Percentiles rank a stretch among this genome's conserved stretches.
These are phyloP conservation scores for Gandaritis pyraliata DNA, from an alignment of 2,888 invertebrate species.

Conservation along the genomic window DNA sequence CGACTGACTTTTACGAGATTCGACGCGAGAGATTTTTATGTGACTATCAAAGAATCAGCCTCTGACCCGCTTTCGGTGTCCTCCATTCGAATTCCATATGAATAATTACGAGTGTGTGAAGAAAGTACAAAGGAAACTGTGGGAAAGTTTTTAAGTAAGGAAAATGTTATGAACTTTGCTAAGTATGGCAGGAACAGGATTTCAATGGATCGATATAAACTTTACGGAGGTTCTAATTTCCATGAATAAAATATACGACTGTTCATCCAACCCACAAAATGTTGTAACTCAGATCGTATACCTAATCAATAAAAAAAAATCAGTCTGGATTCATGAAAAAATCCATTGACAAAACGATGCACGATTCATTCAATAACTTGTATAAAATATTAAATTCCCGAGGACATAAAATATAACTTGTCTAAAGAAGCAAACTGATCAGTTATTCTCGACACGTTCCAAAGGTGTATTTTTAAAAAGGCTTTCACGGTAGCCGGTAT, in stretches of 20 bases:
- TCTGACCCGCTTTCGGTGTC: slow-evolving; percentile 60
- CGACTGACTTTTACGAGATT: slow-evolving; percentile 77
- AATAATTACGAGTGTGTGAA: slow-evolving; percentile 55
- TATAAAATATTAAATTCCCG: slow-evolving; percentile 26
- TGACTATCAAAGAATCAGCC: slow-evolving; percentile 62
- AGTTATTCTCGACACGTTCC: slow-evolving; percentile 79
- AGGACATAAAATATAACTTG: slow-evolving; percentile 30
- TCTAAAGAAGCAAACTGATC: slow-evolving; percentile 45
- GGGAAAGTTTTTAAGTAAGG: slow-evolving; percentile 26
- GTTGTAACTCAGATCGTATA: too few species aligned
- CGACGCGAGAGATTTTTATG: slow-evolving; percentile 65
- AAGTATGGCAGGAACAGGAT: slow-evolving; percentile 20
- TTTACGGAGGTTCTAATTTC: background rate
- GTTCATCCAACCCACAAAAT: background rate
- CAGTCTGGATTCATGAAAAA: background rate
- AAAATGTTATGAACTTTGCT: slow-evolving; percentile 29
- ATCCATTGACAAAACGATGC: slow-evolving; percentile 7
- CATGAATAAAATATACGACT: too few species aligned
- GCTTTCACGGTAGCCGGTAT: slow-evolving; percentile 76
- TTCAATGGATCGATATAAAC: slow-evolving; percentile 3
- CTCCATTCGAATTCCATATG: slow-evolving; percentile 60
- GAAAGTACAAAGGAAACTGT: slow-evolving; percentile 17
- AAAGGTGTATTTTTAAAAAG: slow-evolving; percentile 82
- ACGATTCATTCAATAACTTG: slow-evolving; percentile 14
- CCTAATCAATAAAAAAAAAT: background rate